These are phyloP conservation scores for Cryptocheilus praepositus DNA, from an alignment of 2,888 invertebrate genomes.

Conservation along the genomic window DNA sequence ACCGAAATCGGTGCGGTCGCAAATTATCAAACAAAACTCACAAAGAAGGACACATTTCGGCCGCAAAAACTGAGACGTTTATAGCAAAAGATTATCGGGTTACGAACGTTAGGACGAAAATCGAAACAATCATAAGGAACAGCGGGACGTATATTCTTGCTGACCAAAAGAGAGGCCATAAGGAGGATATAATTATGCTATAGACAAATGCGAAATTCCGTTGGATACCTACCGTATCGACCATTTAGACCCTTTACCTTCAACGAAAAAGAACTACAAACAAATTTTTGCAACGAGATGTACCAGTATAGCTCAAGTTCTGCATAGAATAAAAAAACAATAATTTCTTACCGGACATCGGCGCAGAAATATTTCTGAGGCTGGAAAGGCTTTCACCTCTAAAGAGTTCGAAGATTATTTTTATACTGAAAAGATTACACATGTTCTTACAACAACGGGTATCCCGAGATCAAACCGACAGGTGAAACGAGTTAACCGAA, in stretches of 20 bases:
- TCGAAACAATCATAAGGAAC: background rate
- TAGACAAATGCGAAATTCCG: too few species aligned
- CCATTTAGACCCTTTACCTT: slow-evolving; percentile 29
- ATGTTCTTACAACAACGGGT: slow-evolving; percentile 1
- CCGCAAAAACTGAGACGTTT: too few species aligned
- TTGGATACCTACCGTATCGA: background rate
- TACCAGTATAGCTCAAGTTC: slow-evolving; percentile 48
- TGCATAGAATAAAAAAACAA: slow-evolving; percentile 47
- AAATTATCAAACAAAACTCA: too few species aligned
- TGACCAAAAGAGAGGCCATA: background rate
- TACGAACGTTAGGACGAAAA: background rate
- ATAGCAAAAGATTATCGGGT: too few species aligned
- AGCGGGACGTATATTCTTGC: slow-evolving; percentile 5
- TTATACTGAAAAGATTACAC: background rate
- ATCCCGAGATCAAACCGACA: slow-evolving; percentile 23
- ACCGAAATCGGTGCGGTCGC: too few species aligned
- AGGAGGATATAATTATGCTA: background rate
- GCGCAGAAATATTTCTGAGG: slow-evolving; percentile 13
- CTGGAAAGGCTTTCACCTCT: slow-evolving; percentile 11
- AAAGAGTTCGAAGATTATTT: slow-evolving; percentile 7
- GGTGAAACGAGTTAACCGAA: slow-evolving; percentile 40
- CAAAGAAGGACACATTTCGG: too few species aligned
- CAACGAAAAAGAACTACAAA: slow-evolving; percentile 57
- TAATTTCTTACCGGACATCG: slow-evolving; percentile 47
- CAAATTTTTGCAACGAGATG: slow-evolving; percentile 60